Conservation (phyloP, 2,888 invertebrate species). For the Hirudinaria manillensis region DNA sequence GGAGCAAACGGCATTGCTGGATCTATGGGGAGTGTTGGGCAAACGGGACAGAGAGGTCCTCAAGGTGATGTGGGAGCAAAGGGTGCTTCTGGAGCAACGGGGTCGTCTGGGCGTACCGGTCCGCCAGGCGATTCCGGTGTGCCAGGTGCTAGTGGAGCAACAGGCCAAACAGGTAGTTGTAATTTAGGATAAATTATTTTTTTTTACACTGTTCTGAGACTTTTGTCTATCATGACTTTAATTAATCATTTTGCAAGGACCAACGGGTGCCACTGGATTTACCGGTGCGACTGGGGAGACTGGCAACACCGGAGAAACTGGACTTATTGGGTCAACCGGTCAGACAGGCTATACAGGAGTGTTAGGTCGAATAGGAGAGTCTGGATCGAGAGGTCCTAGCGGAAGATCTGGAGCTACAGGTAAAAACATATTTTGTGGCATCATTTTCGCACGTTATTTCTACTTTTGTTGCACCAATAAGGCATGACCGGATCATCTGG, state of each 20-base stretch:
- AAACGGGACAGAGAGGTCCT: constrained; percentile 32
- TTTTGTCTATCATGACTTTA: background rate
- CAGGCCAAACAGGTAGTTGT: no score
- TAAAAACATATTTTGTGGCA: no score
- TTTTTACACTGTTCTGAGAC: background rate
- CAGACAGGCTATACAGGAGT: background rate
- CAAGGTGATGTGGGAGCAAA: background rate
- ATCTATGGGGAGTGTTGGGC: constrained; percentile 23
- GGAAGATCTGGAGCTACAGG: constrained; percentile 14
- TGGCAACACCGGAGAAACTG: constrained; percentile 14
- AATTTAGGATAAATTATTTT: no score
- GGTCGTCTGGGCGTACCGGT: background rate
- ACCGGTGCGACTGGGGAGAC: constrained; percentile 6
- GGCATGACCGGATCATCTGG: constrained; percentile 4
- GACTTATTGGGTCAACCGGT: constrained; percentile 9
- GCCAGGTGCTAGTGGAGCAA: background rate
- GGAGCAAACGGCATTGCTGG: constrained; percentile 20
- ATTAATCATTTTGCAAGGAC: constrained; percentile 5
- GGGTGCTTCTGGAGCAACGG: background rate
- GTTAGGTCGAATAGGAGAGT: background rate
- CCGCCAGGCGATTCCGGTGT: background rate
- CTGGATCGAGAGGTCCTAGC: background rate
- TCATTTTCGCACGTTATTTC: no score
- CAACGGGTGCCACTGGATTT: background rate
- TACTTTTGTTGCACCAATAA: no score